These are phyloP conservation scores for Catocala sponsa DNA, from an alignment of 2,888 invertebrate genomes.

Conservation along the genomic window DNA sequence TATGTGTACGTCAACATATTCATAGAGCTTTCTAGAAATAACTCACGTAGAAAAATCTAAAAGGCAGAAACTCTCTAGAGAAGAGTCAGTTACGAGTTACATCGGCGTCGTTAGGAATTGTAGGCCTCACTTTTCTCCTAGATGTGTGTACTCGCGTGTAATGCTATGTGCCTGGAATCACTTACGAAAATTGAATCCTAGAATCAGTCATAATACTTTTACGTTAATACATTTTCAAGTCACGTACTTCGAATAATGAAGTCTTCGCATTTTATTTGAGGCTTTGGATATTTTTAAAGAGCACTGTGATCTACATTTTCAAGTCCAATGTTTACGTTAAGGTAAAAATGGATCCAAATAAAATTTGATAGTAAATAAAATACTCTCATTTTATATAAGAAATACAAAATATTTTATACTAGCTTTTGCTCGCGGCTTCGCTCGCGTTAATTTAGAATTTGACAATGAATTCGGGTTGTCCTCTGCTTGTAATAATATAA, in stretches of 20 bases:
- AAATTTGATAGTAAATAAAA: too few relatives aligned
- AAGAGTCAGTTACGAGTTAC: neutral
- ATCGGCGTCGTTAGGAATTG: conserved; percentile 8
- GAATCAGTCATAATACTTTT: conserved; percentile 18
- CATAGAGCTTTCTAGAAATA: conserved; percentile 39
- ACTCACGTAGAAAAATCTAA: conserved; percentile 44
- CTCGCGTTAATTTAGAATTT: too few relatives aligned
- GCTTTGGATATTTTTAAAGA: neutral
- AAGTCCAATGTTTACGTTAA: too few relatives aligned
- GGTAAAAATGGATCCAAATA: too few relatives aligned
- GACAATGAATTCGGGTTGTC: too few relatives aligned
- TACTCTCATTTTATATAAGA: too few relatives aligned
- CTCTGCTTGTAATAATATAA: too few relatives aligned
- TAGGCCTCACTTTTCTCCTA: conserved; percentile 17
- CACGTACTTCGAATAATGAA: neutral
- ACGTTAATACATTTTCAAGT: conserved; percentile 26
- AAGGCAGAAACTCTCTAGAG: conserved; percentile 42
- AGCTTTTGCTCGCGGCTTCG: too few relatives aligned
- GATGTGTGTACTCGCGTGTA: conserved; percentile 3
- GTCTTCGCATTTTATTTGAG: neutral
- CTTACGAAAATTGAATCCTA: conserved; percentile 45
- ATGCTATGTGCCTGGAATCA: conserved; percentile 10
- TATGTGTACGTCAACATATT: conserved; percentile 2
- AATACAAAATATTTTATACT: too few relatives aligned
- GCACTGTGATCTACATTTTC: too few relatives aligned